Percentiles rank a stretch among this genome's conserved stretches.
Conservation (phyloP, 2,888 invertebrate species). For the Catocala sponsa region DNA sequence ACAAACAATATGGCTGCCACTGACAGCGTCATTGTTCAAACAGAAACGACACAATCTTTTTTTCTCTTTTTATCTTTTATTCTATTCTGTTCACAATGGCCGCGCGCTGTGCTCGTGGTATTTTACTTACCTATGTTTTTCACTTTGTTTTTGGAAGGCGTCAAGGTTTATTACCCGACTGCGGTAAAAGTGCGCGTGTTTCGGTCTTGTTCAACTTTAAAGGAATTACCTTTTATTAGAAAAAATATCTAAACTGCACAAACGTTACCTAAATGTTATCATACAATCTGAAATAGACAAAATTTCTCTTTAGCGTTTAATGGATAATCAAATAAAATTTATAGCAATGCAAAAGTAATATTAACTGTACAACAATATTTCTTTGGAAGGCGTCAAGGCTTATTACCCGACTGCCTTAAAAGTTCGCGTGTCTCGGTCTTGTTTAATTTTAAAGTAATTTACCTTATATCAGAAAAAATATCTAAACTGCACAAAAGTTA, state of each 20-base stretch:
- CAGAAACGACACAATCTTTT: constrained; percentile 85
- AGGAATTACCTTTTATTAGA: neutral
- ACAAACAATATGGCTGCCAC: constrained; percentile 81
- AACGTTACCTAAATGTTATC: neutral
- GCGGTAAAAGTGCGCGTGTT: constrained; percentile 27
- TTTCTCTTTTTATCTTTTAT: constrained; percentile 79
- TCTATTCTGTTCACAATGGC: constrained; percentile 79
- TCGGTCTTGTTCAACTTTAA: neutral
- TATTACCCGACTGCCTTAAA: constrained; percentile 47
- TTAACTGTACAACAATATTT: no score
- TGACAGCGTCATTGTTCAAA: constrained; percentile 86
- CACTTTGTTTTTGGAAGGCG: constrained; percentile 70
- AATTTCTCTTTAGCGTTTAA: no score
- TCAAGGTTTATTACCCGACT: constrained; percentile 54
- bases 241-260: neutral
- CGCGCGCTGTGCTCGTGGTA: constrained; percentile 75
- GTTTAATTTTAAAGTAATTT: neutral
- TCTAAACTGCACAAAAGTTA: neutral
- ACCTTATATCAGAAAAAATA: neutral
- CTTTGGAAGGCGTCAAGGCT: constrained; percentile 61
- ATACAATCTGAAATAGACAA: no score
- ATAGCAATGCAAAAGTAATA: no score
- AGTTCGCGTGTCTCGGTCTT: constrained; percentile 4
- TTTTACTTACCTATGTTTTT: constrained; percentile 81
- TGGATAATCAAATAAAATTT: no score